Base-by-base conservation (phyloP, 1,140 invertebrate genomes). In the Drosophila repletoides region DNA sequence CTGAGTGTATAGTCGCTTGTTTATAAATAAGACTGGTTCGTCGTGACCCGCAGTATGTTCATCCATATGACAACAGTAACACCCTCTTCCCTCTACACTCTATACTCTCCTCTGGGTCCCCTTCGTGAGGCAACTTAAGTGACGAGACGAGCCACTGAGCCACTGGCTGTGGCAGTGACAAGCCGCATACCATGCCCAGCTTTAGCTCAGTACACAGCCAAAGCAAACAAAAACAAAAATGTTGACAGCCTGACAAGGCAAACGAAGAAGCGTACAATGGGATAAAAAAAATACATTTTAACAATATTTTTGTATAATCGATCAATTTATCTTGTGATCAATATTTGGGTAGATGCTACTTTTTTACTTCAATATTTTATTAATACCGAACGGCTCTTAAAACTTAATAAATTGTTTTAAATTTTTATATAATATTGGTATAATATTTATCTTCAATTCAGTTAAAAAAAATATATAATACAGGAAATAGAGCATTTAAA, bases 111-210 rank as follows among this genome's bases (percentile, higher is more conserved):
- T 10, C 12, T 5, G n/a, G 21, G 6, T 22, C 5, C 7, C 12
- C 5, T 3, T 14, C n/a, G n/a, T n/a, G n/a, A n/a, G 29, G 28
- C 17, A 41, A 24, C n/a, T 12, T 48, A 36, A 33, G 19, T 65
- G 63, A 60, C 45, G 55, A 59, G 63, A 43, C 55, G 38, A 76
- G 46, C 74, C 41, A 81, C 55, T 79, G 61, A 26, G 65, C 69
- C n/a, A n/a, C n/a, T n/a, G n/a, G n/a, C n/a, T n/a, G n/a, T 83
- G 77, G 51, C 79, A 77, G 51, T 83, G 77, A 83, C 77, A 83
- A 70, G 77, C 74, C 73, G 60, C 77, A 84, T 84, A 63, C 79
- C 60, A 56, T 34, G 55, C 60, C 34, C 56, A 60, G 55, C 45
- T 19, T n/a, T 7, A 33, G 46, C 53, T 40, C 34, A 65, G 41